A percentile compares a stretch with the other conserved stretches of the same genome.
phyloP scores from a whole-genome alignment of 1,140 invertebrate genomes.

The Acromyrmex echinatior region DNA sequence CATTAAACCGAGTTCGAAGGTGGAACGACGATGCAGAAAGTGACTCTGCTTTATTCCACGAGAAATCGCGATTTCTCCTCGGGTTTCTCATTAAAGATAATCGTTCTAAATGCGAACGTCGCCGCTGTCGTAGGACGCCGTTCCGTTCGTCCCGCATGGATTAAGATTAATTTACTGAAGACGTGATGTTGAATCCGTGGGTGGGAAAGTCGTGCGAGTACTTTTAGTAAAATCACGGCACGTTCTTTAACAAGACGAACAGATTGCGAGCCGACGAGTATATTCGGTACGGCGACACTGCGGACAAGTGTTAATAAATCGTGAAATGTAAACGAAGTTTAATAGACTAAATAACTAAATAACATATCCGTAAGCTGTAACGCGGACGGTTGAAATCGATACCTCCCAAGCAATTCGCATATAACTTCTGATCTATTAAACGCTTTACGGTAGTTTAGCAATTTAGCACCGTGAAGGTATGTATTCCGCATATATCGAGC shows the following conservation, averaged over 20 bases:
- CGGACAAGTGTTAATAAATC: neutral
- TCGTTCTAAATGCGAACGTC: slow-evolving; percentile 14
- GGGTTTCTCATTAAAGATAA: slow-evolving; percentile 24
- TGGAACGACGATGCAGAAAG: neutral
- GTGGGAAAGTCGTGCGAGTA: neutral
- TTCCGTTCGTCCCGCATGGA: neutral
- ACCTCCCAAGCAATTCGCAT: slow-evolving; percentile 39
- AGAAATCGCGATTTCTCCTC: slow-evolving; percentile 4
- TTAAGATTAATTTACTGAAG: slow-evolving; percentile 31
- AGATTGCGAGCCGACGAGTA: neutral
- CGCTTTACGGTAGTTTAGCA: slow-evolving; percentile 60
- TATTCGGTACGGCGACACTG: neutral
- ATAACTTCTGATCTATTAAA: slow-evolving; percentile 58
- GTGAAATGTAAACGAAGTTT: slow-evolving; percentile 20
- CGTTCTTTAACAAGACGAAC: neutral
- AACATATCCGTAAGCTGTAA: slow-evolving; percentile 12
- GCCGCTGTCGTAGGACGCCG: neutral
- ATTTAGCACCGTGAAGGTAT: slow-evolving; percentile 31
- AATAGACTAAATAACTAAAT: slow-evolving; percentile 32
- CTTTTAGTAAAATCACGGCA: neutral
- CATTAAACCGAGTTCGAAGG: neutral
- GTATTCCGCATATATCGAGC: slow-evolving; percentile 6
- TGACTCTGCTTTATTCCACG: neutral
- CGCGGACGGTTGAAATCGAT: slow-evolving; percentile 17
- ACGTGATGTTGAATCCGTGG: neutral